A percentile compares a stretch with the other conserved stretches of the same genome.
Evolutionary conservation across 1,140 invertebrate species (phyloP).

Genomic region (Ctenoplectra terminalis): DNA sequence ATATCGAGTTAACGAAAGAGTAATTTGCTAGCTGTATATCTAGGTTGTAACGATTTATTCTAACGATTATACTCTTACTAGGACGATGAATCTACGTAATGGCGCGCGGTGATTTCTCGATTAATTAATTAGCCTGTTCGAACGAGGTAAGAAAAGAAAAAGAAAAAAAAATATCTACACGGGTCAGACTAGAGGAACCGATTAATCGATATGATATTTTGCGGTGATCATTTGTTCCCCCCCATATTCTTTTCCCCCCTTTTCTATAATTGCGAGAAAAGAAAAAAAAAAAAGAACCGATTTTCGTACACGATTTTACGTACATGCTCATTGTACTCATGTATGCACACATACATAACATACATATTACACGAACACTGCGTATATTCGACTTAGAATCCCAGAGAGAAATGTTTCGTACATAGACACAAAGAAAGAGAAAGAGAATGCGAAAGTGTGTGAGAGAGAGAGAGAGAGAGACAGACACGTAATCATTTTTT

Average conservation of each 20-base stretch:
- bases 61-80: slow-evolving; percentile 64
- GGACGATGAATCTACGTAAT: slow-evolving; percentile 52
- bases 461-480: too few relatives aligned
- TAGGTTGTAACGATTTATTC: slow-evolving; percentile 63
- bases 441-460: too few relatives aligned
- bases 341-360: slow-evolving; percentile 23
- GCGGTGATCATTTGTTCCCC: slow-evolving; percentile 6
- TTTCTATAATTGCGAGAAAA: not conserved
- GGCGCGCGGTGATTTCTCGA: slow-evolving; percentile 59
- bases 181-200: slow-evolving; percentile 35
- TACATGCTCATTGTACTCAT: not conserved
- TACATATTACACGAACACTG: not conserved
- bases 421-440: not conserved
- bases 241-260: not conserved
- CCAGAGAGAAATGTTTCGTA: slow-evolving; percentile 17
- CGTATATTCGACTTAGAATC: slow-evolving; percentile 11
- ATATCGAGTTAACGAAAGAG: slow-evolving; percentile 26
- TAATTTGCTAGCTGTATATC: slow-evolving; percentile 55
- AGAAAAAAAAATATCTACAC: slow-evolving; percentile 27
- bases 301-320: slow-evolving; percentile 12
- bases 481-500: slow-evolving; percentile 26
- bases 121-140: slow-evolving; percentile 46
- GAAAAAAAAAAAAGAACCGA: not conserved
- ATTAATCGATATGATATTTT: slow-evolving; percentile 26
- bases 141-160: too few relatives aligned